phyloP scores from a whole-genome alignment of 2,797 vertebrate species.

The Momotus momota region DNA sequence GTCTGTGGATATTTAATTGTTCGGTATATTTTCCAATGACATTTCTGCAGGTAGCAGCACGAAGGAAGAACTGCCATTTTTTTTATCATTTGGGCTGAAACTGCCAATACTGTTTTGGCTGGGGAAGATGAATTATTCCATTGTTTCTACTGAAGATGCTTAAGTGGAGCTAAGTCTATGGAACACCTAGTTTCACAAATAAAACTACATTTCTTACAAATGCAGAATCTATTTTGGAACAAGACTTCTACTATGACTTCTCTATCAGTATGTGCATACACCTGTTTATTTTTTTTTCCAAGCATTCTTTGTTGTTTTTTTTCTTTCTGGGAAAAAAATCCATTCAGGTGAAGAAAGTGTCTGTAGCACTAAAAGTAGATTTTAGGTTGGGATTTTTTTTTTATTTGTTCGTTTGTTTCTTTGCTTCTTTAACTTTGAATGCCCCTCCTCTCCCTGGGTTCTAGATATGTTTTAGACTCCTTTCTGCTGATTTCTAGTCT shows the following conservation, averaged over 20 bases:
- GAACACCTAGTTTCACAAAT: not conserved
- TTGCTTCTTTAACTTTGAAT: not conserved
- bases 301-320: not conserved
- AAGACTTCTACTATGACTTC: not conserved
- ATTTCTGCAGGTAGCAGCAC: not conserved
- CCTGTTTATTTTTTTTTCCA: not conserved
- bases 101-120: not conserved
- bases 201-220: not conserved
- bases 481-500: not conserved
- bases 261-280: not conserved
- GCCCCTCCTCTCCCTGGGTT: rapidly evolving
- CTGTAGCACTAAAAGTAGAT: not conserved
- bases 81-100: not conserved
- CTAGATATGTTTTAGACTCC: not conserved
- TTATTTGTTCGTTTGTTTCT: not conserved
- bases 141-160: not conserved
- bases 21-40: not conserved
- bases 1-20: not conserved
- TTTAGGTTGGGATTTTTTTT: not conserved
- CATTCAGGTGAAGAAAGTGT: not conserved
- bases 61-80: not conserved
- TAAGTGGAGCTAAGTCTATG: not conserved
- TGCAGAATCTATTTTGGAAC: not conserved
- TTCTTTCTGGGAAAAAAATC: not conserved
- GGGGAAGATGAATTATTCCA: not conserved